phyloP scores from a whole-genome alignment of 2,888 invertebrate species.

The Geotrupes spiniger region DNA sequence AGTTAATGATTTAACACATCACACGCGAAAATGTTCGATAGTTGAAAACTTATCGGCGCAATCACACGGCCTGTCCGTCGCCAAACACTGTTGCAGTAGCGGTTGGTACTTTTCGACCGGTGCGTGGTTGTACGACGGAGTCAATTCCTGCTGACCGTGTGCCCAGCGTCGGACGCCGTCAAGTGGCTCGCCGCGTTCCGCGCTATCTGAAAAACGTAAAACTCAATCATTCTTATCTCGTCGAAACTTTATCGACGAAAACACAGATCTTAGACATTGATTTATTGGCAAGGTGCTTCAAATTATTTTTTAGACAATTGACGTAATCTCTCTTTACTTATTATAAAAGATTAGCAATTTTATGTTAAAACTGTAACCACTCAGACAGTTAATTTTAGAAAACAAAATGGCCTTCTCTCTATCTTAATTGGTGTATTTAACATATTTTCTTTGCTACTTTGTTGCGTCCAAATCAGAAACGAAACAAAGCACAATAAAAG shows the following conservation, averaged over 20 bases:
- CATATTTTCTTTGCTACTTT: too few relatives aligned
- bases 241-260: conserved; percentile 1
- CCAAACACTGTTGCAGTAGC: background rate
- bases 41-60: too few relatives aligned
- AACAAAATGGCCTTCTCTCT: too few relatives aligned
- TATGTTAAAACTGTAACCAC: too few relatives aligned
- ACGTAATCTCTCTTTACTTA: too few relatives aligned
- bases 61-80: too few relatives aligned
- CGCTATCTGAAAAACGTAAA: conserved; percentile 22
- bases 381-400: too few relatives aligned
- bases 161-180: conserved; percentile 21
- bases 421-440: too few relatives aligned
- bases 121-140: conserved; percentile 7
- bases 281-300: conserved; percentile 8
- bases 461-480: too few relatives aligned
- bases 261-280: conserved; percentile 6
- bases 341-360: too few relatives aligned
- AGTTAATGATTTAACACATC: conserved; percentile 32
- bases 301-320: background rate
- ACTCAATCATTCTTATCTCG: conserved; percentile 8
- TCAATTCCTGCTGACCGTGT: conserved; percentile 21
- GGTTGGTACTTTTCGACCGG: background rate
- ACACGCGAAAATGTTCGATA: conserved; percentile 35
- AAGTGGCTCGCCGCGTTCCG: conserved; percentile 12
- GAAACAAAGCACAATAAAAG: too few relatives aligned